Base-by-base conservation (phyloP, 53 echinoderm and acorn worm species). In the Echinometra lucunter region DNA sequence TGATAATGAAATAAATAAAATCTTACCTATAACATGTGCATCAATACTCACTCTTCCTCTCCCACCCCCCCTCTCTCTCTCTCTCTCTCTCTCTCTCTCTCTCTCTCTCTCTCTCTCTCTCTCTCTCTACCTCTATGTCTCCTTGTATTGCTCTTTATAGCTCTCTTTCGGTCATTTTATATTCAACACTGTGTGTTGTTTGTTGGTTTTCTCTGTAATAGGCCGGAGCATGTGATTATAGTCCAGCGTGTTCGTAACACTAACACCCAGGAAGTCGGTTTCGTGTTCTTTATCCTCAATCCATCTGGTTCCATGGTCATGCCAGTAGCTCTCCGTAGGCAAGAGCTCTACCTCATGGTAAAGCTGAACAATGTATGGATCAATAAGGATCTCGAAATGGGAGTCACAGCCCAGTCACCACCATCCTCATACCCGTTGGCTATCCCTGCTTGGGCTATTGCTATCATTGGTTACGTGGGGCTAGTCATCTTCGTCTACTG, bases 361-460 rank as follows among this genome's bases (percentile, higher is more conserved):
- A 95, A 96, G 6, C 90, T 98, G 44, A 97, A 98, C 96, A 88
- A 95, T 45, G 96, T 87, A 0, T 35, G 11, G 8, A 94, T 98
- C 56, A 91, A 95, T 66, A 1, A 2, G 2, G 23, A 38, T 1
- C 88, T 95, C 45, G 92, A 74, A 6, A 91, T 95, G 93, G 72
- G 74, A 57, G 94, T 98, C 56, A 94, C 60, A 1, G 94, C 96
- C 28, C 38, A 82, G 37, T 74, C 82, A 27, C 94, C 96, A 27
- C 90, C 67, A 4, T 95, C 87, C 49, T 49, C 40, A 2, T 92
- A 95, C 63, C 95, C 96, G 19, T 90, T 98, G 66, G 95, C 95
- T 11, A 32, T 98, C 25, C 98, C 98, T 0, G 92, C 97, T 53
- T 98, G 97, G 97, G 98, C 97, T 19, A 94, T 98, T 16, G 98